Evolutionary conservation across 2,113 vertebrate species (phyloP).

Genomic region (Serilophus lunatus): DNA sequence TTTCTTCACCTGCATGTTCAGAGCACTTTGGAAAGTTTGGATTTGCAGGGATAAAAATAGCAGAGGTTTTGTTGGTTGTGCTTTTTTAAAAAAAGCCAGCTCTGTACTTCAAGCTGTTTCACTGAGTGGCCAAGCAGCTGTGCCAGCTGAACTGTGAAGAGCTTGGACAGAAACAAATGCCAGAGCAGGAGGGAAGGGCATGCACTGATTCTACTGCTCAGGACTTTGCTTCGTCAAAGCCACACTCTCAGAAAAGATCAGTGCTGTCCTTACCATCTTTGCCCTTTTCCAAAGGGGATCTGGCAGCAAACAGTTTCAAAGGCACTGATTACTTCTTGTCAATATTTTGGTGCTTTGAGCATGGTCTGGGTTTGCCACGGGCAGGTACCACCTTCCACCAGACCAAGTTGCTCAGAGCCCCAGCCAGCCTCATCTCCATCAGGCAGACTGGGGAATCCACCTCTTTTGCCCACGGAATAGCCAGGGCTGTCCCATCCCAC

Average conservation of each 20-base stretch:
- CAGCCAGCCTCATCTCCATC: neutral
- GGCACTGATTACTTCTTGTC: neutral
- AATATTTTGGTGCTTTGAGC: neutral
- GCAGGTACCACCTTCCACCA: neutral
- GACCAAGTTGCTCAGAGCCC: neutral
- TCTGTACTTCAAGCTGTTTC: neutral
- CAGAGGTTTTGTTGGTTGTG: neutral
- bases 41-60: neutral
- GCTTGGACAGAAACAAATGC: slow-evolving; percentile 31
- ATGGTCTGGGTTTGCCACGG: neutral
- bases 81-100: neutral
- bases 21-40: neutral
- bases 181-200: slow-evolving; percentile 26
- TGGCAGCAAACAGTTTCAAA: neutral
- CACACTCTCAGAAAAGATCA: neutral
- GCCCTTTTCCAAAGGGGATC: neutral
- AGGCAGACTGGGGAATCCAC: neutral
- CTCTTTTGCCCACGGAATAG: neutral
- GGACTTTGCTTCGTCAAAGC: neutral
- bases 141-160: slow-evolving; percentile 25
- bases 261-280: neutral
- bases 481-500: neutral
- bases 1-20: neutral
- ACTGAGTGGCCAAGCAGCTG: neutral
- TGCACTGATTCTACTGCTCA: slow-evolving; percentile 24